Percentiles rank a stretch among this genome's conserved stretches.
Evolutionary conservation across 1,140 invertebrate species (phyloP).

Genomic region (Penaeus vannamei): DNA sequence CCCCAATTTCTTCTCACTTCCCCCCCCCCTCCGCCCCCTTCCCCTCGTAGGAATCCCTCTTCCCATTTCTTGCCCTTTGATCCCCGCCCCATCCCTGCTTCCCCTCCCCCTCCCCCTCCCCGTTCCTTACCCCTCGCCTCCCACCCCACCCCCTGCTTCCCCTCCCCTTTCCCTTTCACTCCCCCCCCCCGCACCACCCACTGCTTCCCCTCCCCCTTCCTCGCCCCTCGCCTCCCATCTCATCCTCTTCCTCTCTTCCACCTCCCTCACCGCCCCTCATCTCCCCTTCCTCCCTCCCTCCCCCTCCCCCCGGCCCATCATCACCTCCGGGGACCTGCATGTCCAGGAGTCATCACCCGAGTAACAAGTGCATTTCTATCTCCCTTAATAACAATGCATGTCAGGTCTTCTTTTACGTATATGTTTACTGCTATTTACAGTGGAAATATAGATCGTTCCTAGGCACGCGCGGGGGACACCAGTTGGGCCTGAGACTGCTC

Average conservation of each 20-base stretch:
- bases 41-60: neutral
- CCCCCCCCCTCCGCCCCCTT: neutral
- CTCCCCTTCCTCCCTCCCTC: neutral
- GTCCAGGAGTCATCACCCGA: slow-evolving; percentile 45
- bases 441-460: slow-evolving; percentile 56
- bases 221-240: neutral
- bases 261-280: neutral
- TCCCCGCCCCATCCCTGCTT: too few species aligned
- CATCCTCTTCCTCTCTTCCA: neutral
- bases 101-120: neutral
- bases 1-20: neutral
- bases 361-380: slow-evolving; percentile 63
- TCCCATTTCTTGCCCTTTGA: neutral
- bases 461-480: slow-evolving; percentile 46
- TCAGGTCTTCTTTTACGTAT: slow-evolving; percentile 55
- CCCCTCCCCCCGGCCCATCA: neutral
- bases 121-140: neutral
- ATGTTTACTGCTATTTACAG: slow-evolving; percentile 62
- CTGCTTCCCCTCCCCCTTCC: neutral
- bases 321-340: slow-evolving; percentile 37
- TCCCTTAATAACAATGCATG: slow-evolving; percentile 62
- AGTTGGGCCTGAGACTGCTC: slow-evolving; percentile 5
- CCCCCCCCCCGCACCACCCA: neutral
- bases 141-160: too few species aligned
- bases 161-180: neutral